phyloP scores from a whole-genome alignment of 2,888 invertebrate genomes.

The Fissipunctia ypsillon region DNA sequence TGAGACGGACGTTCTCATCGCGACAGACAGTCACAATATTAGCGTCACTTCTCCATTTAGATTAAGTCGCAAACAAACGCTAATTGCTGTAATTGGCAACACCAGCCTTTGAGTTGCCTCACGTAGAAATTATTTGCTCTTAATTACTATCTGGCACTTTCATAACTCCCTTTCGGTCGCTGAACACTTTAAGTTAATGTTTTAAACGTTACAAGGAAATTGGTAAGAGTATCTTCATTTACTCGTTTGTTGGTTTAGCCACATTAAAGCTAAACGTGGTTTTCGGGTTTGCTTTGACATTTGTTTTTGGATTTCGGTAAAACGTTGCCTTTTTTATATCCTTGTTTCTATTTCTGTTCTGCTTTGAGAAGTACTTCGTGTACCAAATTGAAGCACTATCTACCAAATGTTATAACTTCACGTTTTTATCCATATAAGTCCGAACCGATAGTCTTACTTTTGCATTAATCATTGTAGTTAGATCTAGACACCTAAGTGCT shows the following conservation, averaged over 20 bases:
- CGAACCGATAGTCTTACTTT: background rate
- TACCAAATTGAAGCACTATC: background rate
- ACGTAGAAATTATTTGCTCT: constrained; percentile 49
- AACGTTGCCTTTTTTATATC: background rate
- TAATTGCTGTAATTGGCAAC: constrained; percentile 61
- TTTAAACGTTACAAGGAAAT: constrained; percentile 25
- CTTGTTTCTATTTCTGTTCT: background rate
- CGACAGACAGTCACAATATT: constrained; percentile 38
- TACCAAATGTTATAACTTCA: background rate
- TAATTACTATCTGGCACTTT: constrained; percentile 54
- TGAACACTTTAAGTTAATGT: constrained; percentile 25
- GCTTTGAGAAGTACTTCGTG: background rate
- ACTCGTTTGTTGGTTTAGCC: constrained; percentile 3
- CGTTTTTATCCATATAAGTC: background rate
- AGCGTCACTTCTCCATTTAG: constrained; percentile 54
- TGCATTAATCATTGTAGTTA: background rate
- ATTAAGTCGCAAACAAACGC: constrained; percentile 57
- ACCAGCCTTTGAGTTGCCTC: constrained; percentile 43
- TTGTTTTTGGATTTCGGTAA: background rate
- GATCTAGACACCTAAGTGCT: background rate
- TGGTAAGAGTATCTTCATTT: constrained; percentile 12
- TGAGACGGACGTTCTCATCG: constrained; percentile 23
- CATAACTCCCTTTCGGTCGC: constrained; percentile 25
- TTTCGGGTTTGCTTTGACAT: constrained; percentile 8
- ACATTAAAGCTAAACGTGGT: constrained; percentile 20